Evolutionary conservation across 2,888 invertebrate genomes (phyloP).

Genomic region (Disparrhopalites patrizii): DNA sequence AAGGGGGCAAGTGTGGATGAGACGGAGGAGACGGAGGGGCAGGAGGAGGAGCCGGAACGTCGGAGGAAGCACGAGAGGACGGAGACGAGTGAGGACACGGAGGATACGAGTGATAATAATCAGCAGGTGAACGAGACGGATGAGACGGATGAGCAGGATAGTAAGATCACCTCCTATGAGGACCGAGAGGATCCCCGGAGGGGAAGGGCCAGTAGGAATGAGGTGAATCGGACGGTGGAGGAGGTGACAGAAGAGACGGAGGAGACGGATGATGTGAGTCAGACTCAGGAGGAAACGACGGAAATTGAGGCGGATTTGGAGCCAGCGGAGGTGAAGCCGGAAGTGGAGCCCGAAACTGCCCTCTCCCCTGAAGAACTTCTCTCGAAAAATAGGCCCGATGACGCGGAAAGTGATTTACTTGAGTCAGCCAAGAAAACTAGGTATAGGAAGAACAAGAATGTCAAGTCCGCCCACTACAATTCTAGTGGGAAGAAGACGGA

Average conservation of each 20-base stretch:
- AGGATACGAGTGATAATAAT: slow-evolving; percentile 10
- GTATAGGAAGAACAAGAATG: slow-evolving; percentile 24
- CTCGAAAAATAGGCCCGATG: slow-evolving; percentile 6
- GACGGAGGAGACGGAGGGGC: slow-evolving; percentile 43
- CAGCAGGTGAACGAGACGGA: slow-evolving; percentile 51
- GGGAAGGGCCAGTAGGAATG: slow-evolving; percentile 54
- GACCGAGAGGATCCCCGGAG: slow-evolving; percentile 31
- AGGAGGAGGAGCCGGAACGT: slow-evolving; percentile 49
- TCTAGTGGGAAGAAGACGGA: slow-evolving; percentile 16
- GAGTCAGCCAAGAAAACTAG: slow-evolving; percentile 6
- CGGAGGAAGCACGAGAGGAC: slow-evolving; percentile 28
- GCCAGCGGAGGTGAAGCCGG: slow-evolving; percentile 12
- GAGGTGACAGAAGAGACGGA: slow-evolving; percentile 54
- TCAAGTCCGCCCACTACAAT: slow-evolving; percentile 27
- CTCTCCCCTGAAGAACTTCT: slow-evolving; percentile 2
- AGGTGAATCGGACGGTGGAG: slow-evolving; percentile 54
- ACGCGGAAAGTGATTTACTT: slow-evolving; percentile 4
- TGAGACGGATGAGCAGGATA: slow-evolving; percentile 9
- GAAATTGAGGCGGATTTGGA: not conserved
- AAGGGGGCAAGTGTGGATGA: slow-evolving; percentile 1
- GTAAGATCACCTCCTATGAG: slow-evolving; percentile 29
- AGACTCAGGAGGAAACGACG: not conserved
- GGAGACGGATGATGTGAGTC: slow-evolving; percentile 57
- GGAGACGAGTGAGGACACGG: slow-evolving; percentile 32
- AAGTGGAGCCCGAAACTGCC: slow-evolving; percentile 6